Evolutionary conservation across 2,113 vertebrate genomes (phyloP).

Genomic region (Eonycteris spelaea): DNA sequence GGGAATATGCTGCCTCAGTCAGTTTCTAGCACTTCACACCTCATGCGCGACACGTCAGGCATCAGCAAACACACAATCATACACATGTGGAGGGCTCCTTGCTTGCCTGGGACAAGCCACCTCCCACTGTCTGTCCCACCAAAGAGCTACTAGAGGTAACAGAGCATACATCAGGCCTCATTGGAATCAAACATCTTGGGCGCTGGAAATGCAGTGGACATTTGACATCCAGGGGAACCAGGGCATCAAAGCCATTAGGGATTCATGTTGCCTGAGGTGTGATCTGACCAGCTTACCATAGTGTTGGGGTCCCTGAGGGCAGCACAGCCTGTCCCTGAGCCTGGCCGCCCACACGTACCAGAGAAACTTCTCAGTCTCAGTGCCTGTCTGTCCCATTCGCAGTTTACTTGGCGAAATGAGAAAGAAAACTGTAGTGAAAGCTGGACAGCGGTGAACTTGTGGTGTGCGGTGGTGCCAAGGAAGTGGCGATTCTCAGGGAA

Average conservation of each 20-base stretch:
- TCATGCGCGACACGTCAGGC: not conserved
- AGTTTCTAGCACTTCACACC: not conserved
- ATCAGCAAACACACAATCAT: not conserved
- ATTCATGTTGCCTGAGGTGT: not conserved
- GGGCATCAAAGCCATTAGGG: not conserved
- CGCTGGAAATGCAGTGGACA: not conserved
- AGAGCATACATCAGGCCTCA: accelerated
- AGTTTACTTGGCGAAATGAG: not conserved
- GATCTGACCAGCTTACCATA: accelerated
- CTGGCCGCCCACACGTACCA: not conserved
- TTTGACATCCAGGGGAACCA: not conserved
- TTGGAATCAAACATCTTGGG: not conserved
- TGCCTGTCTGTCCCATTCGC: accelerated
- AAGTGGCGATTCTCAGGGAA: not conserved
- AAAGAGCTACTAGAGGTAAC: no score
- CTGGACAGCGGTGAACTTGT: not conserved
- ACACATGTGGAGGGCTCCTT: not conserved
- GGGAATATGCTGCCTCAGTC: not conserved
- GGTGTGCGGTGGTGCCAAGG: not conserved
- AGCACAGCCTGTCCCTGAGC: accelerated
- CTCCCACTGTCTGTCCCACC: not conserved
- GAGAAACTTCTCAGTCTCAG: not conserved
- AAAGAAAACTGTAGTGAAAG: not conserved
- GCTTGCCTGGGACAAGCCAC: not conserved
- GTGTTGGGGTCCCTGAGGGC: not conserved